phyloP scores from a whole-genome alignment of 2,113 vertebrate genomes.

The Pelvicachromis taeniatus region DNA sequence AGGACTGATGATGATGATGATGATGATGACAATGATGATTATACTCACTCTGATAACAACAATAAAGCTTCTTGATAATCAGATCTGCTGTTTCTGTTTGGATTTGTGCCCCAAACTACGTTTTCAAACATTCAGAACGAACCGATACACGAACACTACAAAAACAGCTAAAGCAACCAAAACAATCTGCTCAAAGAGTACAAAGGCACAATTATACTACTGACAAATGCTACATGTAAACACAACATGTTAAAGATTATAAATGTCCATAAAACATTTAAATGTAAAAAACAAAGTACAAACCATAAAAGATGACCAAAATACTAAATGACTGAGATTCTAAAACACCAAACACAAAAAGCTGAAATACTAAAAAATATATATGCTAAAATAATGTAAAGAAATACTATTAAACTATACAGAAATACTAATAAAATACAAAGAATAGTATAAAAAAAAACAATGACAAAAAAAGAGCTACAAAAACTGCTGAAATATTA shows the following conservation, averaged over 20 bases:
- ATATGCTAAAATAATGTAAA: not conserved
- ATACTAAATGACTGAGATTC: not conserved
- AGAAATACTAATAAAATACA: not conserved
- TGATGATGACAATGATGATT: constrained; percentile 19
- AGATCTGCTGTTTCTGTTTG: not conserved
- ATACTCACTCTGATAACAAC: constrained; percentile 35
- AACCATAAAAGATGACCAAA: not conserved
- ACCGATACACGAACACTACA: not conserved
- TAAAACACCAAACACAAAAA: not conserved
- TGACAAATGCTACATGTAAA: not conserved
- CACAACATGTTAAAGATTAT: not conserved
- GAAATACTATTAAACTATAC: not conserved
- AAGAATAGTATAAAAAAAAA: not conserved
- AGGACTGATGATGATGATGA: constrained; percentile 43
- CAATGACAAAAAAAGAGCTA: too few species aligned
- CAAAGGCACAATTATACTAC: not conserved
- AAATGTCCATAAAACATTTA: not conserved
- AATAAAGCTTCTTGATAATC: constrained; percentile 66
- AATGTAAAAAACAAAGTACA: not conserved
- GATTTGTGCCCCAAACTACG: not conserved
- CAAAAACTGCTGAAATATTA: too few species aligned
- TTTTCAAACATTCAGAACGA: not conserved
- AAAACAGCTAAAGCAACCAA: not conserved
- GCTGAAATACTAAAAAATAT: not conserved
- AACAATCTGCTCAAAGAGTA: not conserved